Conservation (phyloP, 35 echinoderm and acorn worm genomes). For the Anneissia japonica region DNA sequence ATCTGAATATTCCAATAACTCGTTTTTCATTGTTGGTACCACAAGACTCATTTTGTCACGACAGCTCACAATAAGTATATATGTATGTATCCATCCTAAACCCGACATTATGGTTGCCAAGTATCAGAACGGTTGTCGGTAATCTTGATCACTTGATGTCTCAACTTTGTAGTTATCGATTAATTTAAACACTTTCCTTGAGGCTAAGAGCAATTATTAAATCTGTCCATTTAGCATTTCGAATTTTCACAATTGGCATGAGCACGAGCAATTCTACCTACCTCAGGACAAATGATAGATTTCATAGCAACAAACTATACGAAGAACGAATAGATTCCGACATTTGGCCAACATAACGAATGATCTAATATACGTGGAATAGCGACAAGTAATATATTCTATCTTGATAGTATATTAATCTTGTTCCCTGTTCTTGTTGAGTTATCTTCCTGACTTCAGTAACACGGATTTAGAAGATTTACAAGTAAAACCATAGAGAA, state of each 20-base stretch:
- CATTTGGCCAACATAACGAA: neutral
- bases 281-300: neutral
- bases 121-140: too few relatives aligned
- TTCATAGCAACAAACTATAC: neutral
- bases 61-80: too few relatives aligned
- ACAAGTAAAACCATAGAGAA: too few relatives aligned
- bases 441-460: neutral
- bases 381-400: neutral
- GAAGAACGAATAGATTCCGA: neutral
- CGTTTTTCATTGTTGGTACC: too few relatives aligned
- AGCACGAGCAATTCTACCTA: neutral
- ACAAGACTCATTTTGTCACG: too few relatives aligned
- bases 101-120: too few relatives aligned
- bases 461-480: too few relatives aligned
- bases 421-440: neutral
- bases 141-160: neutral
- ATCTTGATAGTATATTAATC: neutral
- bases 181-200: neutral
- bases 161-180: neutral
- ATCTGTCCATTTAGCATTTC: conserved; percentile 1
- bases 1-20: too few relatives aligned
- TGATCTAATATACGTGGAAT: neutral
- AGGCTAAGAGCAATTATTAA: neutral
- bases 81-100: too few relatives aligned
- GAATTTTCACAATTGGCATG: neutral